Percentiles rank a stretch among this genome's conserved stretches.
Conservation (phyloP, 2,113 vertebrate species). For the Garra rufa region DNA sequence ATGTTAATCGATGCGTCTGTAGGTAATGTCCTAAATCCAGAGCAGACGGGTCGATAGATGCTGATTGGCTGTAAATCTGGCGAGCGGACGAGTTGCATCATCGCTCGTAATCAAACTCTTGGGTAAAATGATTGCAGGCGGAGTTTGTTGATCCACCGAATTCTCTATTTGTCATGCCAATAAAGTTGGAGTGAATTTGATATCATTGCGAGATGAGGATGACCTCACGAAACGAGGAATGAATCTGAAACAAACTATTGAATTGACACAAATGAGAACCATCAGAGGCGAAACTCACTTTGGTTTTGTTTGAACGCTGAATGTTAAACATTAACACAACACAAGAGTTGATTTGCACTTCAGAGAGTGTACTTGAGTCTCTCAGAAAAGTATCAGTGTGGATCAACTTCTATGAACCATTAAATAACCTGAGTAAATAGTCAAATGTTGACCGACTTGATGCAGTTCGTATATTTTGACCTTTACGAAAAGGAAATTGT, state of each 20-base stretch:
- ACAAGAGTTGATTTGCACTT: slow-evolving; percentile 24
- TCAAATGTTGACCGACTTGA: background rate
- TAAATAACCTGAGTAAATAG: slow-evolving; percentile 10
- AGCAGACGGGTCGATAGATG: slow-evolving; percentile 71
- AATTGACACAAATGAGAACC: background rate
- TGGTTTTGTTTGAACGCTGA: background rate
- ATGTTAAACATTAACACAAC: slow-evolving; percentile 18
- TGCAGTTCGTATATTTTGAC: background rate
- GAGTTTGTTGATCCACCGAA: background rate
- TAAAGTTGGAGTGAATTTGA: slow-evolving; percentile 28
- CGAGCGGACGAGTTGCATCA: slow-evolving; percentile 74
- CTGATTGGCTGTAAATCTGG: slow-evolving; percentile 84
- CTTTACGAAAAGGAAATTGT: slow-evolving; percentile 1
- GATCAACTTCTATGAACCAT: slow-evolving; percentile 2
- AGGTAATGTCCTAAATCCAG: slow-evolving; percentile 70
- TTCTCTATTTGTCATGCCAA: slow-evolving; percentile 17
- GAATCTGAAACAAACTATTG: background rate
- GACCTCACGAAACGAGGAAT: slow-evolving; percentile 9
- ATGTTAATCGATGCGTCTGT: slow-evolving; percentile 39
- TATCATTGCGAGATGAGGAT: background rate
- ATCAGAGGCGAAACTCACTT: background rate
- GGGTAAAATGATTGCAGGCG: slow-evolving; percentile 30
- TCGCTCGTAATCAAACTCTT: slow-evolving; percentile 56
- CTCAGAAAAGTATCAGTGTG: background rate
- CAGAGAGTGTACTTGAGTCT: slow-evolving; percentile 13